Conservation (phyloP, 2,113 vertebrate genomes). For the Dendropsophus ebraccatus region DNA sequence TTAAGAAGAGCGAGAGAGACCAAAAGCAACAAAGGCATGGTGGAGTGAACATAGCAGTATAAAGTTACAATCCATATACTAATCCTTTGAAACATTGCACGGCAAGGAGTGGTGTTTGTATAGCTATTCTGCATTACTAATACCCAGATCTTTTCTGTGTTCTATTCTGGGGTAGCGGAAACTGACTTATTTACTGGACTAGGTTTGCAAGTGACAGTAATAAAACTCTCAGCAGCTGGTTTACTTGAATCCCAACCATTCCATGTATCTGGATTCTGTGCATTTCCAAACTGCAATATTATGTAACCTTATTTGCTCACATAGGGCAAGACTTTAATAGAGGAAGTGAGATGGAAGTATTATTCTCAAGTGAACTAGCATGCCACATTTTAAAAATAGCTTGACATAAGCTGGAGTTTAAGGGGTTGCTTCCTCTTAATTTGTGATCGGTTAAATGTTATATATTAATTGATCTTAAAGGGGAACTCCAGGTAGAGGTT, state of each 20-base stretch:
- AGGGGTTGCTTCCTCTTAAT: not conserved
- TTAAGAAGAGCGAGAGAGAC: too few relatives aligned
- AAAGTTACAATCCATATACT: not conserved
- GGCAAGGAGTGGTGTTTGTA: not conserved
- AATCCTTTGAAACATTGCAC: not conserved
- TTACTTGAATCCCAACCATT: conserved; percentile 33
- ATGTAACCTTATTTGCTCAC: conserved; percentile 13
- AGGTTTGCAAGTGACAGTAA: conserved; percentile 18
- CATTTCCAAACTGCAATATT: conserved; percentile 31
- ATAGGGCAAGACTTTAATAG: not conserved
- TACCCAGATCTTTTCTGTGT: not conserved
- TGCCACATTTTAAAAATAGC: not conserved
- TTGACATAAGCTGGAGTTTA: not conserved
- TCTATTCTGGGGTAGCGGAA: conserved; percentile 49
- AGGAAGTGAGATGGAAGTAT: conserved; percentile 10
- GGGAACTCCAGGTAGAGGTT: too few relatives aligned
- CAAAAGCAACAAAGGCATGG: not conserved
- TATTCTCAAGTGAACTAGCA: not conserved
- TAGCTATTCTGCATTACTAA: not conserved
- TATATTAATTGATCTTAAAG: too few relatives aligned
- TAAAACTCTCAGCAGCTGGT: conserved; percentile 38
- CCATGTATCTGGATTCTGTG: conserved; percentile 39
- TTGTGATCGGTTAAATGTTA: not conserved
- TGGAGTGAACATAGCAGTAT: not conserved
- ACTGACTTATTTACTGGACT: conserved; percentile 18